phyloP scores from a whole-genome alignment of 2,888 invertebrate genomes.

The Andricus curvator region DNA sequence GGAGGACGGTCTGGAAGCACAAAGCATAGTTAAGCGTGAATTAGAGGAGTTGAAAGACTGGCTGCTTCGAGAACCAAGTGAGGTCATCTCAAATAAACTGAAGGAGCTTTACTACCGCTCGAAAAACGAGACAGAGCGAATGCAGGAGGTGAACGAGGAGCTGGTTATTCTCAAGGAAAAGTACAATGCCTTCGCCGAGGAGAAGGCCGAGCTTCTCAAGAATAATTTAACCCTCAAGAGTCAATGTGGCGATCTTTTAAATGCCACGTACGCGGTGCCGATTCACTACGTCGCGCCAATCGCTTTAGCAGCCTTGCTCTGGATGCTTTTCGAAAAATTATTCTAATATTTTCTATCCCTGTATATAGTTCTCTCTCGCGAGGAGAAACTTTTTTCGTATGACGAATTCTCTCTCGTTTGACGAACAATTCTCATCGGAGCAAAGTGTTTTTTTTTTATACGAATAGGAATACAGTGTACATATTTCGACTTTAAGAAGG shows the following conservation, averaged over 20 bases:
- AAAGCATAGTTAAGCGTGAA: slow-evolving; percentile 65
- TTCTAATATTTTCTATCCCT: slow-evolving; percentile 66
- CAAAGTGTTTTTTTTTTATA: slow-evolving; percentile 65
- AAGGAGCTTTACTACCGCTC: slow-evolving; percentile 68
- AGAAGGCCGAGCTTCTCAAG: slow-evolving; percentile 82
- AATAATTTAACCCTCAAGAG: slow-evolving; percentile 82
- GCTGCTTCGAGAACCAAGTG: slow-evolving; percentile 68
- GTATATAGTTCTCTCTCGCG: slow-evolving; percentile 53
- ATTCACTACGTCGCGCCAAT: slow-evolving; percentile 82
- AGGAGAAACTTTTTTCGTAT: slow-evolving; percentile 42
- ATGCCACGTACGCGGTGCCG: slow-evolving; percentile 82
- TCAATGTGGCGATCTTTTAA: slow-evolving; percentile 81
- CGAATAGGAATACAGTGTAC: slow-evolving; percentile 46
- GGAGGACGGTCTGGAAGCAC: slow-evolving; percentile 63
- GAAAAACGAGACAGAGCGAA: slow-evolving; percentile 79
- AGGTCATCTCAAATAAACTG: slow-evolving; percentile 65
- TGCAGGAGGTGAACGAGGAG: slow-evolving; percentile 86
- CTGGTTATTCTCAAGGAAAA: slow-evolving; percentile 86
- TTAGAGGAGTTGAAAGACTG: slow-evolving; percentile 69
- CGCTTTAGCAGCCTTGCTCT: slow-evolving; percentile 81
- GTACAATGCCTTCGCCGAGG: slow-evolving; percentile 84
- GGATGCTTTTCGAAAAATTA: slow-evolving; percentile 80
- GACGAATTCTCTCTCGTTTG: slow-evolving; percentile 17
- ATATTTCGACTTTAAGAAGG: slow-evolving; percentile 41
- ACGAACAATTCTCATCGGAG: slow-evolving; percentile 53